A percentile compares a stretch with the other conserved stretches of the same genome.
Conservation (phyloP, 2,797 vertebrate genomes). For the Zalophus californianus region DNA sequence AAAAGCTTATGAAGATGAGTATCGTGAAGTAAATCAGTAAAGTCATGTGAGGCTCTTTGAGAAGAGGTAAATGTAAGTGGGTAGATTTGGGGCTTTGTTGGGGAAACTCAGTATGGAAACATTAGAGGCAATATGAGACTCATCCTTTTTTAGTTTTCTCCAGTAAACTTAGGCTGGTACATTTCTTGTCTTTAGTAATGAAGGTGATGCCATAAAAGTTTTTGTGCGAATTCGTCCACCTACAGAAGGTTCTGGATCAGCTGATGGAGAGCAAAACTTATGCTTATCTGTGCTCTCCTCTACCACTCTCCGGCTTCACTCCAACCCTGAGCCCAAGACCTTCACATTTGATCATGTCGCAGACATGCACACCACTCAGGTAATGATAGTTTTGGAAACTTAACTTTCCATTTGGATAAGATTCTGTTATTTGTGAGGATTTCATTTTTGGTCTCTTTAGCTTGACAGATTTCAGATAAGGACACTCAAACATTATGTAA, state of each 20-base stretch:
- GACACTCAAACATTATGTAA: background rate
- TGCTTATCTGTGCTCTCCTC: constrained; percentile 94
- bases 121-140: background rate
- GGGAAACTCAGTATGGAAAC: background rate
- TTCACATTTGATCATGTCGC: constrained; percentile 98
- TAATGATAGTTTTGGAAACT: constrained; percentile 76
- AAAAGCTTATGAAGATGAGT: background rate
- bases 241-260: constrained; percentile 87
- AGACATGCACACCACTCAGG: constrained; percentile 95
- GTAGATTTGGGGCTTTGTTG: background rate
- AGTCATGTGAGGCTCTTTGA: background rate
- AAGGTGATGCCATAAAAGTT: constrained; percentile 96
- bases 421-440: constrained; percentile 8
- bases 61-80: background rate
- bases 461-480: constrained; percentile 22
- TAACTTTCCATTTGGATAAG: background rate
- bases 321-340: constrained; percentile 95
- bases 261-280: constrained; percentile 91
- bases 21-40: background rate
- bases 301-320: constrained; percentile 93
- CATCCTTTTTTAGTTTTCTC: background rate
- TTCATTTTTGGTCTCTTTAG: constrained; percentile 32
- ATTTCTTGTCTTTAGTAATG: constrained; percentile 85
- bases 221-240: constrained; percentile 95
- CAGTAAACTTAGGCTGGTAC: background rate